Conservation (phyloP, 1,140 invertebrate genomes). For the Drosophila ironensis region DNA sequence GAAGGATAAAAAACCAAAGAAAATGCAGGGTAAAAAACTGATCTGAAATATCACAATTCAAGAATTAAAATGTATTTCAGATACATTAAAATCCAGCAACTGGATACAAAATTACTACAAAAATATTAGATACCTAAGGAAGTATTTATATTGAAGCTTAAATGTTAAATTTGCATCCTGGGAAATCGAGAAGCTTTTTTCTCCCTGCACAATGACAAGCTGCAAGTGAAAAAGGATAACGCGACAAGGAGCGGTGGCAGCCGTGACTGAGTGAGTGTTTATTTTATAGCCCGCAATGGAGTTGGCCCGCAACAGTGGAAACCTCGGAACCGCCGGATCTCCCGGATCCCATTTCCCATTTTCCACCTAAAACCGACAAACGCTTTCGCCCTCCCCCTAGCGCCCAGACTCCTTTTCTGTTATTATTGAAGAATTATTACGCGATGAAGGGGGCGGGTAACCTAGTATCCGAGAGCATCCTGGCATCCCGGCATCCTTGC, state of each 20-base stretch:
- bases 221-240: slow-evolving; percentile 26
- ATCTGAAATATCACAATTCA: slow-evolving; percentile 13
- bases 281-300: slow-evolving; percentile 73
- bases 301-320: slow-evolving; percentile 41
- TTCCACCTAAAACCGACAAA: slow-evolving; percentile 55
- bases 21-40: slow-evolving; percentile 12
- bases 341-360: slow-evolving; percentile 34
- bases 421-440: slow-evolving; percentile 78
- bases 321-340: slow-evolving; percentile 18
- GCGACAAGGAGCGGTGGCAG: slow-evolving; percentile 46
- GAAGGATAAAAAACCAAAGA: slow-evolving; percentile 54
- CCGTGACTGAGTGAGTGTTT: slow-evolving; percentile 77
- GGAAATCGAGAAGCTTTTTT: not conserved
- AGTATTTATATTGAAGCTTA: too few species aligned
- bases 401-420: slow-evolving; percentile 16
- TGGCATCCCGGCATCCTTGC: not conserved
- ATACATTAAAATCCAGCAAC: too few species aligned
- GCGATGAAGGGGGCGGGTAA: slow-evolving; percentile 22
- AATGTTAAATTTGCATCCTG: not conserved
- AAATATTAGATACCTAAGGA: too few species aligned
- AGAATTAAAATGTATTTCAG: too few species aligned
- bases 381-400: slow-evolving; percentile 41
- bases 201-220: slow-evolving; percentile 15
- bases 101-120: too few species aligned
- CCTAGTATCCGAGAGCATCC: not conserved